Evolutionary conservation across 2,888 invertebrate genomes (phyloP), one percentile per base, ranked within the genome.

Genomic region (Mantis religiosa): DNA sequence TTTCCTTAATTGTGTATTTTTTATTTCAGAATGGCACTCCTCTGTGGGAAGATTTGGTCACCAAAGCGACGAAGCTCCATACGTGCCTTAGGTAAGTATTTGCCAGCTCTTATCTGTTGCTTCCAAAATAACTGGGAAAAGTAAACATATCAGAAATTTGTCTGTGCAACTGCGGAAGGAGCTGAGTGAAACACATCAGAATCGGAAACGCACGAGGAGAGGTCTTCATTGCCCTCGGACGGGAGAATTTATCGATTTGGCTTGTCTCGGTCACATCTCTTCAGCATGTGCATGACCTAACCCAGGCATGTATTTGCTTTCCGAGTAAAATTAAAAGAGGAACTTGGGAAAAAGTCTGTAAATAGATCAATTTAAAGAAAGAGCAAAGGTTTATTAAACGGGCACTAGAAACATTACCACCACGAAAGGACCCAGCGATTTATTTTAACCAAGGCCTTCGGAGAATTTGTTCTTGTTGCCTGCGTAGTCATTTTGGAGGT

Each of bases 1-100:
- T 34, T 34, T 41, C 84, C 8, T 27, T 41, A 15, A 84, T 1
- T 84, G 41, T 90, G 91, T 91, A 91, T 92, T 92, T 92, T 92
- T 93, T 92, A 92, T 96, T 96, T 91, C 96, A 99, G 98, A 97
- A 96, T 94, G 97, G 98, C 92, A 96, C 98, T 91, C 98, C 98
- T 89, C 95, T 98, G 92, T 99, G 98, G 98, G 99, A 99, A 94
- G 98, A 98, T 93, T 97, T 99, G 92, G 96, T 98, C 92, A 96
- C 96, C 88, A 98, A 98, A 94, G 98, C 99, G 89, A 96, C 97
- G 87, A 99, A 99, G 94, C 96, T 99, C 89, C 98, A 99, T 93
- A 96, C 98, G 85, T 98, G 98, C 92, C 94, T 99, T 91, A 97
- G 97, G 98, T 98, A 95, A 97, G 96, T 95, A 34, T 41, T 8